Evolutionary conservation across 2,888 invertebrate genomes (phyloP).

Genomic region (Melieria picta): DNA sequence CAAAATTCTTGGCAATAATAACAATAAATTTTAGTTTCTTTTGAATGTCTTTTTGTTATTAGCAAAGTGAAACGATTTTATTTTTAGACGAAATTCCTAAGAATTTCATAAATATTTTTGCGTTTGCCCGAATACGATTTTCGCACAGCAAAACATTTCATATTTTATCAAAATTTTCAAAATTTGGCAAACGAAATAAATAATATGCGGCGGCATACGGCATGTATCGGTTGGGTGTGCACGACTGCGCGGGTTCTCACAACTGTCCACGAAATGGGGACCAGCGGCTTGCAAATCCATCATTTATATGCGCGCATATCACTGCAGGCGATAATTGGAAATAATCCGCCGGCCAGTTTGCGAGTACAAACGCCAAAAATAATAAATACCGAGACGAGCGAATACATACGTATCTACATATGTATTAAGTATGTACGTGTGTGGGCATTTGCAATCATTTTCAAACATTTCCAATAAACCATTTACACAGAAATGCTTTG

Average conservation of each 20-base stretch:
- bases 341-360: no score
- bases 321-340: no score
- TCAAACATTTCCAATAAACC: background rate
- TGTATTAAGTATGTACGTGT: background rate
- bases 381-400: no score
- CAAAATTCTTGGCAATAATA: slow-evolving; percentile 28
- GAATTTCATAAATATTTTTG: slow-evolving; percentile 25
- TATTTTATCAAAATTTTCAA: slow-evolving; percentile 18
- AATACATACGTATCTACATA: background rate
- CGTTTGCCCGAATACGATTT: slow-evolving; percentile 21
- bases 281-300: no score
- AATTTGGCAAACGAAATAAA: slow-evolving; percentile 3
- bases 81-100: slow-evolving; percentile 29
- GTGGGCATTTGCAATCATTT: background rate
- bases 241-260: no score
- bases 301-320: no score
- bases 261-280: no score
- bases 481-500: background rate
- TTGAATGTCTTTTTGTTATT: slow-evolving; percentile 31
- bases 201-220: background rate
- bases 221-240: no score
- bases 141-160: slow-evolving; percentile 16
- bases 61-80: slow-evolving; percentile 29
- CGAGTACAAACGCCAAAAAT: no score
- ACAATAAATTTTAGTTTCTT: slow-evolving; percentile 29